Evolutionary conservation across 92 coral and sea anemone genomes (phyloP), one percentile per base, ranked within the genome.

Genomic region (Micromussa lordhowensis): DNA sequence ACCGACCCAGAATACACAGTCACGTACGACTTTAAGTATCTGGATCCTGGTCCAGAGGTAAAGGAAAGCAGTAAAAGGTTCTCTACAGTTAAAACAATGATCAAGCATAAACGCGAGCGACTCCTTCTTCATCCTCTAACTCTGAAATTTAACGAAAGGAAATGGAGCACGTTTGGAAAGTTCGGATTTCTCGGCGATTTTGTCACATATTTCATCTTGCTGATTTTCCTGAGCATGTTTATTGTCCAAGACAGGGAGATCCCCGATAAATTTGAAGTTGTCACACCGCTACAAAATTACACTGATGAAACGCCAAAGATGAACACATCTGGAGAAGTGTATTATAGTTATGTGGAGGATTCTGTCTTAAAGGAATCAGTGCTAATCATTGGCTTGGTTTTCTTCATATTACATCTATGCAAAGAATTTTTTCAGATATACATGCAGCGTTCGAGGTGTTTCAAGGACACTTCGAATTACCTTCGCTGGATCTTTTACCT

Each of bases 1-100:
- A 79, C 90, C 31, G 94, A 96, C 74, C 84, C 81, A 29, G 96
- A 93, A 29, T 96, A 93, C 88, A 36, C 94, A 15, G 76, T 96
- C 80, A 92, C 92, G 1, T 96, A 92, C 80, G 92, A 95, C 70
- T 96, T 96, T 63, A 83, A 81, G 16, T 34, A 91, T 28, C 91
- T 96, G 28, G 99, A 96, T 84, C 96, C 93, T 32, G 99, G 97
- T 5, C 99, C 99, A 16, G 92, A 93, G 18, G 92, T 80, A 57
- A 88, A 77, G 4, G 88, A 86, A 3, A 28, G 75, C 30, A 8
- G 61, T 17, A 48, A 54, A 38, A 80, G 94, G 55, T 96, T 94
- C 90, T 83, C 92, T 53, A 92, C 95, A 8, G 84, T 91, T 14
- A 32, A 75, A 48, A 55, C 82, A 31, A 94, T 94, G 95, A 86